A percentile compares a stretch with the other conserved stretches of the same genome.
These are phyloP conservation scores for Aleiodes sp. DNA, from an alignment of 1,140 invertebrate species.

Conservation along the genomic window DNA sequence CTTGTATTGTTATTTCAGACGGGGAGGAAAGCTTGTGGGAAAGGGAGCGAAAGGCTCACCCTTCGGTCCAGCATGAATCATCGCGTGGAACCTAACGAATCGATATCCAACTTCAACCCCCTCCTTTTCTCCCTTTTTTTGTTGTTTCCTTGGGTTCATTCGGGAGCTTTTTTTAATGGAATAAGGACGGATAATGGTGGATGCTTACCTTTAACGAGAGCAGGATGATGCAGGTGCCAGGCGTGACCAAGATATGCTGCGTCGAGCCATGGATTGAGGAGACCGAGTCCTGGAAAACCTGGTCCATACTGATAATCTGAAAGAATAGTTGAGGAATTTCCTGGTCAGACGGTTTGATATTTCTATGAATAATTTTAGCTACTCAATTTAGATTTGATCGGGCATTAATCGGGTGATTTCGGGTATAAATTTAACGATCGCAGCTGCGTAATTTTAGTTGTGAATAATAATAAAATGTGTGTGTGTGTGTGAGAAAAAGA, in stretches of 20 bases:
- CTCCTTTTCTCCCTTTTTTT: slow-evolving; percentile 33
- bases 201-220: slow-evolving; percentile 70
- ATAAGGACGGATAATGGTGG: slow-evolving; percentile 22
- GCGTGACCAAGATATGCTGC: slow-evolving; percentile 78
- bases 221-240: slow-evolving; percentile 75
- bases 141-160: neutral
- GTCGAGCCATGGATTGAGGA: slow-evolving; percentile 81
- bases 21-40: slow-evolving; percentile 43
- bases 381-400: neutral
- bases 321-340: slow-evolving; percentile 42
- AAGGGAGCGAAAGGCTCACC: slow-evolving; percentile 42
- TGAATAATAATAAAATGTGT: neutral
- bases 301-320: slow-evolving; percentile 75
- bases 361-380: neutral
- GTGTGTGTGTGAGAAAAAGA: neutral
- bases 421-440: neutral
- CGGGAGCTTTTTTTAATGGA: neutral
- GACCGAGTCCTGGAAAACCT: slow-evolving; percentile 69
- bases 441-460: neutral
- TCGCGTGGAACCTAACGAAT: slow-evolving; percentile 60
- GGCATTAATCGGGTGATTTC: slow-evolving; percentile 9
- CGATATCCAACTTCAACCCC: slow-evolving; percentile 48
- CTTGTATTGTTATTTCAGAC: slow-evolving; percentile 28
- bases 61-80: slow-evolving; percentile 61
- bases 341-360: neutral